Base-by-base conservation (phyloP, 2,888 invertebrate species). In the Leptogaster cylindrica region DNA sequence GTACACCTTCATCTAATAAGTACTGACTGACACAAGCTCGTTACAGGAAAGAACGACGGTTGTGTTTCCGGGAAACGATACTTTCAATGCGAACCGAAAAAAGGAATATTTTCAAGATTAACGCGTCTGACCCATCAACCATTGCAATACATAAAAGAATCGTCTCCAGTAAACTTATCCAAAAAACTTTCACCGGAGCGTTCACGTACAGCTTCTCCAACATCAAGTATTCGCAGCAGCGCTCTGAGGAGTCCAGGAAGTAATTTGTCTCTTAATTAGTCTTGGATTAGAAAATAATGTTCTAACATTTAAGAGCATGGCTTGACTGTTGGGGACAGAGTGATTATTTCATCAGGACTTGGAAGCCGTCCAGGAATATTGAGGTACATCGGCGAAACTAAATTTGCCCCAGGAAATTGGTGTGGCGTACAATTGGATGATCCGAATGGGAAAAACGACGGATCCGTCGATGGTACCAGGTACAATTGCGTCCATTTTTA, bases 351-450 rank as follows among this genome's bases (percentile, higher is more conserved):
- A 65, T 91, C 89, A 75, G 89, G 91, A 73, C 89, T 90, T 75
- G 94, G 94, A 69, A 92, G 93, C 74, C 96, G 95, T 82, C 88
- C 91, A 10, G 97, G 97, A 63, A 87, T 89, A 36, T 84, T 97
- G 63, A 86, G 90, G 73, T 97, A 88, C 79, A 86, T 95, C 71
- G 97, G 97, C 23, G 83, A 85, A 58, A 93, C 97, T 28, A 92
- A 94, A 75, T 97, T 97, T 80, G 95, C 97, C 1, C 81, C 89
- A 31, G 97, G 97, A 31, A 89, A 94, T 73, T 97, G 97, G 97
- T 96, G 93, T 70, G 97, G 97, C 20, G 91, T 98, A 16, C 96
- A 97, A 80, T 84, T 98, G 73, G 96, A 97, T 78, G 95, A 96
- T 72, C 89, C 94, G 1, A 83, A 90, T 68, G 98, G 98, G 64